These are phyloP conservation scores for Neotoxoptera formosana DNA, from an alignment of 1,140 invertebrate species.

Conservation along the genomic window DNA sequence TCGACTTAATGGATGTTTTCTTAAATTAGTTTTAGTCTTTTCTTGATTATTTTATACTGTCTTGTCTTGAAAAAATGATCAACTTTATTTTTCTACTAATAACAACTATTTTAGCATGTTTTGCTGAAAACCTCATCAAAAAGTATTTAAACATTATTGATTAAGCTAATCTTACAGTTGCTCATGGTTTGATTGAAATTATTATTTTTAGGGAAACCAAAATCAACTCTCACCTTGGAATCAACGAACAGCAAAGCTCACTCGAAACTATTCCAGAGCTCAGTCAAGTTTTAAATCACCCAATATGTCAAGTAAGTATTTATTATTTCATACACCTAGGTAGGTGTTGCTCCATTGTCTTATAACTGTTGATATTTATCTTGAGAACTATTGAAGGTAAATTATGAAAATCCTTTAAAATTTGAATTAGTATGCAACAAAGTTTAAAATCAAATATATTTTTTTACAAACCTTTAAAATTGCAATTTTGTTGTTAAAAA, in stretches of 20 bases:
- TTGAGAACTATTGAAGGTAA: neutral
- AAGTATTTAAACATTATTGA: constrained; percentile 14
- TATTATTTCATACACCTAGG: neutral
- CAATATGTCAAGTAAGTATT: constrained; percentile 51
- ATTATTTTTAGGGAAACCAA: constrained; percentile 42
- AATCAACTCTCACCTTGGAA: constrained; percentile 13
- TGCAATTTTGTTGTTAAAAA: neutral
- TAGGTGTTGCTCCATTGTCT: neutral
- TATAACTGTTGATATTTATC: neutral
- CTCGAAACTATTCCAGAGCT: constrained; percentile 39
- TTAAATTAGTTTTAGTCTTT: neutral
- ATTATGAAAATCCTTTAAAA: neutral
- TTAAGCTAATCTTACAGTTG: neutral
- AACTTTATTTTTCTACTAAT: neutral
- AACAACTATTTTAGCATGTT: neutral
- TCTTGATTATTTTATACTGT: neutral
- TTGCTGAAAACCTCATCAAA: neutral
- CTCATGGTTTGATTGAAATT: neutral
- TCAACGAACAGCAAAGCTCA: constrained; percentile 17
- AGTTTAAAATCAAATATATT: too few relatives aligned
- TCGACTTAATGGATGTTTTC: neutral
- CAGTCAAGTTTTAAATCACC: constrained; percentile 23
- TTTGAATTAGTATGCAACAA: too few relatives aligned
- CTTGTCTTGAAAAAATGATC: neutral
- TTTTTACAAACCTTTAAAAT: neutral